Percentiles rank a stretch among this genome's conserved stretches.
These are phyloP conservation scores for Caenorhabditis brenneri DNA, from an alignment of 1,140 invertebrate species.

Conservation along the genomic window DNA sequence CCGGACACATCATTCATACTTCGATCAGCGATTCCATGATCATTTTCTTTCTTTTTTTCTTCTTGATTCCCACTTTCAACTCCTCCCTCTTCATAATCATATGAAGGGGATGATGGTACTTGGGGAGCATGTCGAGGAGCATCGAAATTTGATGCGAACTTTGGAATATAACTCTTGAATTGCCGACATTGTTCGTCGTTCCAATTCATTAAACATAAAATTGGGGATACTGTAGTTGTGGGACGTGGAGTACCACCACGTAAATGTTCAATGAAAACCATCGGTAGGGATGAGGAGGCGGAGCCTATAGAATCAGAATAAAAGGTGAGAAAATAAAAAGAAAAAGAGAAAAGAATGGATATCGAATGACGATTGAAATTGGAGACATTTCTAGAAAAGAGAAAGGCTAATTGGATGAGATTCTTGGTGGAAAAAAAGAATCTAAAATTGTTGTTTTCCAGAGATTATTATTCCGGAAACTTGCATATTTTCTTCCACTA, in stretches of 20 bases:
- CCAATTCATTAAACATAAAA: slow-evolving; percentile 54
- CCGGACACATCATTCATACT: slow-evolving; percentile 22
- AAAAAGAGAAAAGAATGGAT: not conserved
- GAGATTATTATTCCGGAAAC: not conserved
- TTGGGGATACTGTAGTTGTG: slow-evolving; percentile 52
- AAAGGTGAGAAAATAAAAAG: not conserved
- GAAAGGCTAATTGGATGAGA: not conserved
- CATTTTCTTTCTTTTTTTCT: not conserved
- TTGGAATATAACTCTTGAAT: slow-evolving; percentile 37
- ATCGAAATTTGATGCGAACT: slow-evolving; percentile 49
- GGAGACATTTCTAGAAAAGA: not conserved
- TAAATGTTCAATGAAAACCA: slow-evolving; percentile 34
- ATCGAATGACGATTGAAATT: not conserved
- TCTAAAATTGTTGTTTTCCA: not conserved
- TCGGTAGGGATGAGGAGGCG: not conserved
- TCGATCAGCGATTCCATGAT: slow-evolving; percentile 14
- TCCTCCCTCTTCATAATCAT: not conserved
- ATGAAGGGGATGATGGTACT: not conserved
- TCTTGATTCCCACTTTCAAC: not conserved
- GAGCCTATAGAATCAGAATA: not conserved
- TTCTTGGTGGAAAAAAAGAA: not conserved
- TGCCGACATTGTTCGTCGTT: slow-evolving; percentile 51
- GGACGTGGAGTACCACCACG: slow-evolving; percentile 5
- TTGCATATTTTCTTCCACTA: not conserved
- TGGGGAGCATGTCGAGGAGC: not conserved